Evolutionary conservation across 2,113 vertebrate species (phyloP).

Genomic region (Ranitomeya imitator): DNA sequence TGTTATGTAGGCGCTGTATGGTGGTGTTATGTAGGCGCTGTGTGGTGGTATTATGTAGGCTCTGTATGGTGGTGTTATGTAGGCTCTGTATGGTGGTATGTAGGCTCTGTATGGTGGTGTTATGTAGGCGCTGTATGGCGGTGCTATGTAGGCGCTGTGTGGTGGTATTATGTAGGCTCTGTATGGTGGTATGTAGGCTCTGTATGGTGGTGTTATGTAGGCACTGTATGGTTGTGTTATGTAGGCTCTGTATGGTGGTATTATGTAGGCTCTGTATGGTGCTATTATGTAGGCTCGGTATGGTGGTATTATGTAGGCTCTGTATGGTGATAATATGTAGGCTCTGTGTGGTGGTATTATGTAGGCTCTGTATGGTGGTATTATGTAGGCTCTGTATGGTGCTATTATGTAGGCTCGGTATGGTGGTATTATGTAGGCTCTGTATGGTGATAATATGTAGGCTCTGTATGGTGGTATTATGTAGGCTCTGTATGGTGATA

Average conservation of each 20-base stretch:
- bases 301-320: background rate
- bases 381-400: background rate
- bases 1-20: no score
- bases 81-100: no score
- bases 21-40: background rate
- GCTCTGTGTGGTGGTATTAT: no score
- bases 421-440: background rate
- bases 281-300: background rate
- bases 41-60: no score
- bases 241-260: background rate
- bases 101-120: background rate
- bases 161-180: no score
- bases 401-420: background rate
- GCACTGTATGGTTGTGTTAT: no score
- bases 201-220: background rate
- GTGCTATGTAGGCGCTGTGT: no score
- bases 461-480: background rate
- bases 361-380: no score
- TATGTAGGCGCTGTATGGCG: no score
- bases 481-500: background rate
- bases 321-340: background rate
- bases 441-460: background rate
- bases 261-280: no score
- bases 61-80: background rate
- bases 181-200: background rate